Conservation (phyloP, 1,140 invertebrate genomes). For the Drosophila setifemur region DNA sequence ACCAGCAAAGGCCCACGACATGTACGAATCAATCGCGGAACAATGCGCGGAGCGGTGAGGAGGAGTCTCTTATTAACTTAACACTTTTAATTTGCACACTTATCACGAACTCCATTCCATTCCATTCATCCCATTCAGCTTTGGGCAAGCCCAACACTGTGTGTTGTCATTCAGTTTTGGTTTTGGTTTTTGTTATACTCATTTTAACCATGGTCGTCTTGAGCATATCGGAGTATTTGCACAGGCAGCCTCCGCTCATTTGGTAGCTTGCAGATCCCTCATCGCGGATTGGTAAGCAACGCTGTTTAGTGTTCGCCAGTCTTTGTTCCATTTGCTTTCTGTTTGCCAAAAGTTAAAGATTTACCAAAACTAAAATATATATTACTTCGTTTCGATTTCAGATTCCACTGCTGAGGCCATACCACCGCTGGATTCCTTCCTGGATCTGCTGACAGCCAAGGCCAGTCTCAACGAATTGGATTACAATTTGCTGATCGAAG, state of each 20-base stretch:
- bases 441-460: constrained; percentile 93
- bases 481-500: constrained; percentile 91
- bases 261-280: constrained; percentile 28
- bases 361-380: not conserved
- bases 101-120: not conserved
- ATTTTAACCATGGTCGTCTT: constrained; percentile 57
- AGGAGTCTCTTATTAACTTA: not conserved
- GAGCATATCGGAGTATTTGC: constrained; percentile 49
- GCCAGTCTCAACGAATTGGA: constrained; percentile 91
- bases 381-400: constrained; percentile 76
- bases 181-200: constrained; percentile 67
- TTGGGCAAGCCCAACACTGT: constrained; percentile 58
- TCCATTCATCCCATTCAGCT: constrained; percentile 35
- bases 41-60: constrained; percentile 55
- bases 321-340: constrained; percentile 5
- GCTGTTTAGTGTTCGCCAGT: constrained; percentile 32
- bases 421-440: constrained; percentile 91
- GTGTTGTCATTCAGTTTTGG: constrained; percentile 57
- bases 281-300: constrained; percentile 55
- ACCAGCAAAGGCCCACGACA: constrained; percentile 46
- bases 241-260: constrained; percentile 19
- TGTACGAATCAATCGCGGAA: constrained; percentile 46
- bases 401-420: constrained; percentile 89
- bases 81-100: constrained; percentile 13
- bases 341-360: not conserved